A percentile compares a stretch with the other conserved stretches of the same genome.
Evolutionary conservation across 1,140 invertebrate genomes (phyloP).

Genomic region (Nebria ingens): DNA sequence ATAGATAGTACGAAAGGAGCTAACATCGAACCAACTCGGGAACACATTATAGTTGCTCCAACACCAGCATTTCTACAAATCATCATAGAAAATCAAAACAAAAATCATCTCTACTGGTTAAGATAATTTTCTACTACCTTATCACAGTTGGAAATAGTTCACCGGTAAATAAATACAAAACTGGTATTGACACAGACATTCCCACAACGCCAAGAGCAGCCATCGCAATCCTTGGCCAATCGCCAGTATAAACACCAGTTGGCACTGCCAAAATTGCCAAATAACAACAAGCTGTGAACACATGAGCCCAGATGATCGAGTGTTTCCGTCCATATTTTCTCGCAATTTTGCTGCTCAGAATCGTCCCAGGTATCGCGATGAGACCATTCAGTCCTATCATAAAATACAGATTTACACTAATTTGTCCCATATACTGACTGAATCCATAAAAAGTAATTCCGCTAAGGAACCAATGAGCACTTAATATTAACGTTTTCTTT

Average conservation of each 20-base stretch:
- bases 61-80: constrained; percentile 45
- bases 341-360: constrained; percentile 53
- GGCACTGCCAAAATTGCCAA: constrained; percentile 46
- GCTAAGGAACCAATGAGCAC: constrained; percentile 54
- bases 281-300: constrained; percentile 46
- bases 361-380: constrained; percentile 54
- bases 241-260: constrained; percentile 28
- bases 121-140: constrained; percentile 14
- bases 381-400: constrained; percentile 53
- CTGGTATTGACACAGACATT: constrained; percentile 42
- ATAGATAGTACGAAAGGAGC: constrained; percentile 50
- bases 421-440: constrained; percentile 58
- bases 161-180: constrained; percentile 45
- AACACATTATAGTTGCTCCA: constrained; percentile 48
- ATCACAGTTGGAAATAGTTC: constrained; percentile 58
- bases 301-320: constrained; percentile 48
- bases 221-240: constrained; percentile 42
- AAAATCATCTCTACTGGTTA: neutral
- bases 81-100: neutral
- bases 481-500: constrained; percentile 54
- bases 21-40: constrained; percentile 54
- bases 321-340: constrained; percentile 48
- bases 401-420: constrained; percentile 57
- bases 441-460: constrained; percentile 64
- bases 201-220: constrained; percentile 55